Percentiles rank a stretch among this genome's conserved stretches.
These are phyloP conservation scores for Zaprionus capensis DNA, from an alignment of 1,140 invertebrate genomes.

Conservation along the genomic window DNA sequence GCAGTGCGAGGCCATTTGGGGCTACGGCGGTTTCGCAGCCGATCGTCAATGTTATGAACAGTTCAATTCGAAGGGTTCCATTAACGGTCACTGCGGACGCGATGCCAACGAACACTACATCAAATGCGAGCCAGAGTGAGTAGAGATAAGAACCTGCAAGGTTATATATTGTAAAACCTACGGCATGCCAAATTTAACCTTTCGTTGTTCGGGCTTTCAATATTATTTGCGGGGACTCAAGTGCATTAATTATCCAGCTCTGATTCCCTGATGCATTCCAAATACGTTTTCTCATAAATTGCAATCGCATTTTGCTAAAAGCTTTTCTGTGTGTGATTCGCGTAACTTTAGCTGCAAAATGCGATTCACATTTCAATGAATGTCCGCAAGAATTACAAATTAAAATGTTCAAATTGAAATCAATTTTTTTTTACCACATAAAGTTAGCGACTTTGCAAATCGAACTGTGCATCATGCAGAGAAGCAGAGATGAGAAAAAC, in stretches of 20 bases:
- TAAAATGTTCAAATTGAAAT: too few species aligned
- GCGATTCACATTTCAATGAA: neutral
- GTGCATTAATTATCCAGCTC: too few species aligned
- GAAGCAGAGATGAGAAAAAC: too few species aligned
- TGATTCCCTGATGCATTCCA: too few species aligned
- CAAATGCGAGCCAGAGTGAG: constrained; percentile 95
- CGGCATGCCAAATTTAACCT: too few species aligned
- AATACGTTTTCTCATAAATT: too few species aligned
- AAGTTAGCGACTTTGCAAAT: too few species aligned
- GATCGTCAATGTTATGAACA: constrained; percentile 95
- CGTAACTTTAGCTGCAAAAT: neutral
- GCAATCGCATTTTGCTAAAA: neutral
- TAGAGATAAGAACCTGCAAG: neutral
- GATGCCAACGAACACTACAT: constrained; percentile 91
- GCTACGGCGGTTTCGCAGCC: constrained; percentile 90
- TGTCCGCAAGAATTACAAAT: neutral
- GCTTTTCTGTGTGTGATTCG: neutral
- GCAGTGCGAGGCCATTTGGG: constrained; percentile 97
- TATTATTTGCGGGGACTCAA: too few species aligned
- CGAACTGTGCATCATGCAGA: too few species aligned
- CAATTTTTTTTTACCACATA: too few species aligned
- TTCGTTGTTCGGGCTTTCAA: too few species aligned
- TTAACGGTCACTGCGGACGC: constrained; percentile 96
- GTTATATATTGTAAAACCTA: too few species aligned
- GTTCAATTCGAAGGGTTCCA: constrained; percentile 96